Conservation (phyloP, 2,888 invertebrate genomes). For the Linhomoeus sp. region DNA sequence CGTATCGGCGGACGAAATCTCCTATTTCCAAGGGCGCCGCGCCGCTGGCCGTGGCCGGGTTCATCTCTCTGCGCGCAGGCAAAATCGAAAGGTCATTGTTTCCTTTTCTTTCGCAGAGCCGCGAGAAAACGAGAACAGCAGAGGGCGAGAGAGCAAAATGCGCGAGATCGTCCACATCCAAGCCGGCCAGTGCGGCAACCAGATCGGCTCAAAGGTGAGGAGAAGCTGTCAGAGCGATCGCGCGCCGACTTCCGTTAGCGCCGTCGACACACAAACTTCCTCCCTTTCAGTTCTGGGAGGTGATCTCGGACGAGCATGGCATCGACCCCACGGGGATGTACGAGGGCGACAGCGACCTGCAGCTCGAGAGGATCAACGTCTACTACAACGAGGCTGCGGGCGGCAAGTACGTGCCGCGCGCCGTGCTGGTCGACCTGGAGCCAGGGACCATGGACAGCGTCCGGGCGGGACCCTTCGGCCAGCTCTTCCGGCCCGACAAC, state of each 20-base stretch:
- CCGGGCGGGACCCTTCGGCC: conserved; percentile 70
- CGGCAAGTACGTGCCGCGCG: conserved; percentile 80
- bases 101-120: too few species aligned
- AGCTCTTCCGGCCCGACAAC: conserved; percentile 77
- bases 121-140: too few species aligned
- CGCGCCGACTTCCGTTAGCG: too few species aligned
- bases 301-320: conserved; percentile 49
- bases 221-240: too few species aligned
- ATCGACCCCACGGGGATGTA: conserved; percentile 76
- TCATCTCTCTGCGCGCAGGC: too few species aligned
- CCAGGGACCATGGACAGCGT: conserved; percentile 96
- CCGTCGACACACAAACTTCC: too few species aligned
- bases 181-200: conserved; percentile 84
- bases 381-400: conserved; percentile 57
- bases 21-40: too few species aligned
- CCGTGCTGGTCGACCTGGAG: conserved; percentile 78
- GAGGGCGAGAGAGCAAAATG: too few species aligned
- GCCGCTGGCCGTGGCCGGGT: too few species aligned
- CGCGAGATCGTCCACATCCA: conserved; percentile 89
- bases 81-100: too few species aligned
- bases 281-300: conserved; percentile 20
- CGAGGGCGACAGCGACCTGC: conserved; percentile 52
- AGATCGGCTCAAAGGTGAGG: conserved; percentile 71
- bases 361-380: conserved; percentile 67
- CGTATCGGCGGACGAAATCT: too few species aligned